Percentiles rank a stretch among this genome's conserved stretches.
Evolutionary conservation across 1,140 invertebrate species (phyloP).

Genomic region (Sarcophaga bullata): DNA sequence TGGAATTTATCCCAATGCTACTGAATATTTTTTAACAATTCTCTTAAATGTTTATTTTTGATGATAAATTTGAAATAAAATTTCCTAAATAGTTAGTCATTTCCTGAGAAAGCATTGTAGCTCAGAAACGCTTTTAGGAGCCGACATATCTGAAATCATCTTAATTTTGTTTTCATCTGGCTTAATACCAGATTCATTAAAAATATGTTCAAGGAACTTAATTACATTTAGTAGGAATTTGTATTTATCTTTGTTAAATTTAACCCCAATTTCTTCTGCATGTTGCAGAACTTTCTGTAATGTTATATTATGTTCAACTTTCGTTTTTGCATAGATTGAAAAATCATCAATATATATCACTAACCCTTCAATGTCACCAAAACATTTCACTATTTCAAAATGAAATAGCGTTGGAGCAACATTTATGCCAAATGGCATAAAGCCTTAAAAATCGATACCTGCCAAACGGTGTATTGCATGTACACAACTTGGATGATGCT

Average conservation of each 20-base stretch:
- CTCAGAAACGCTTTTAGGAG: no score
- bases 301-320: slow-evolving; percentile 52
- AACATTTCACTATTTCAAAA: slow-evolving; percentile 49
- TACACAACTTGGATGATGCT: slow-evolving; percentile 61
- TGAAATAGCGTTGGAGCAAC: slow-evolving; percentile 62
- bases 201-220: slow-evolving; percentile 54
- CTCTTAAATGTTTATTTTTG: slow-evolving; percentile 47
- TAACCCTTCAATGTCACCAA: slow-evolving; percentile 56
- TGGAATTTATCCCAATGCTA: slow-evolving; percentile 30
- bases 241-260: slow-evolving; percentile 36
- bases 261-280: slow-evolving; percentile 37
- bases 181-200: slow-evolving; percentile 48
- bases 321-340: slow-evolving; percentile 48
- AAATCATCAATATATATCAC: slow-evolving; percentile 61
- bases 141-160: slow-evolving; percentile 49
- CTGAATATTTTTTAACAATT: slow-evolving; percentile 44
- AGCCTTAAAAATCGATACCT: slow-evolving; percentile 60
- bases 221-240: slow-evolving; percentile 52
- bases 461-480: slow-evolving; percentile 66
- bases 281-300: slow-evolving; percentile 53
- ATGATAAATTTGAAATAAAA: background rate
- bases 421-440: slow-evolving; percentile 65
- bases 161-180: slow-evolving; percentile 50
- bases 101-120: no score
- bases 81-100: no score